A percentile compares a stretch with the other conserved stretches of the same genome.
phyloP scores from a whole-genome alignment of 2,797 vertebrate genomes.

The Helostoma temminkii region DNA sequence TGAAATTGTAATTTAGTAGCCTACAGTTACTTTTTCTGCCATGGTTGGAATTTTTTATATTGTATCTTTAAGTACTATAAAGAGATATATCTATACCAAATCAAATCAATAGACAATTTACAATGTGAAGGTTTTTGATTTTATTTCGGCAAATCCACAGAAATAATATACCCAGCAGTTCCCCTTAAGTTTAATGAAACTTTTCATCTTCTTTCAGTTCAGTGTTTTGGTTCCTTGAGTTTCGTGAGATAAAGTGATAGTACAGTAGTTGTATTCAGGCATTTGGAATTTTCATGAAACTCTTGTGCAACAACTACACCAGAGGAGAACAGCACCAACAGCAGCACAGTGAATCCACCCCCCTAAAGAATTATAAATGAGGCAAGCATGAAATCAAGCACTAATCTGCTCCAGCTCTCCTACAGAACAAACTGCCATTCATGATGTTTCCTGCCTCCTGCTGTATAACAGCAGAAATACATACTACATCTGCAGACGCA shows the following conservation, averaged over 20 bases:
- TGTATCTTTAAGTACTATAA: no score
- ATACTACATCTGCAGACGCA: conserved; percentile 30
- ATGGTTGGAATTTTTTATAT: no score
- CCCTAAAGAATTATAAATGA: conserved; percentile 9
- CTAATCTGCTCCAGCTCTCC: conserved; percentile 35
- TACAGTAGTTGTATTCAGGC: neutral
- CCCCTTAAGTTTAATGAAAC: no score
- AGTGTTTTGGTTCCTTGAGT: neutral
- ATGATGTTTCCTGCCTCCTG: conserved; percentile 27
- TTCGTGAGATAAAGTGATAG: no score
- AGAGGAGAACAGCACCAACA: neutral
- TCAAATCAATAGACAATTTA: no score
- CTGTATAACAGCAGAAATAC: conserved; percentile 35
- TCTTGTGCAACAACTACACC: neutral
- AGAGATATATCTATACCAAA: no score
- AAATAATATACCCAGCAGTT: no score
- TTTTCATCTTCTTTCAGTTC: neutral
- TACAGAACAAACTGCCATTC: conserved; percentile 19
- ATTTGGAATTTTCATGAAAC: neutral
- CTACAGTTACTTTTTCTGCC: no score
- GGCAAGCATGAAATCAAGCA: conserved; percentile 18
- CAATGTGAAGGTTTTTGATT: no score
- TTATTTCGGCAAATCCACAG: no score
- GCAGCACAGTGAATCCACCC: neutral
- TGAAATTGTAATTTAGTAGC: no score